Evolutionary conservation across 1,140 invertebrate genomes (phyloP).

Genomic region (Drosophila murphyi): DNA sequence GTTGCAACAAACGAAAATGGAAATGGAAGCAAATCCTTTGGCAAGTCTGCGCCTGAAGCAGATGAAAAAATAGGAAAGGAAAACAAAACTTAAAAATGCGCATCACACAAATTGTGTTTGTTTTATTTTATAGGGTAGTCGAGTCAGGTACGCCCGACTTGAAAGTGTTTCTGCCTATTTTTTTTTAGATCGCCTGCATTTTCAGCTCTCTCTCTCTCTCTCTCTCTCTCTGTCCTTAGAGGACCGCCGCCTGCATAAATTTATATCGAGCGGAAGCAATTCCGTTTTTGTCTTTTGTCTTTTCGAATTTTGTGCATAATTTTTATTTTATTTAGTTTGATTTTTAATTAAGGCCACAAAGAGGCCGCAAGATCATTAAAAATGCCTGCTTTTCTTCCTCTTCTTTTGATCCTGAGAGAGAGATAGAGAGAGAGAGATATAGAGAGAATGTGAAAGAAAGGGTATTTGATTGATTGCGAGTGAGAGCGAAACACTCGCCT

Average conservation of each 20-base stretch:
- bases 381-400: constrained; percentile 23
- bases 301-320: constrained; percentile 15
- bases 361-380: constrained; percentile 61
- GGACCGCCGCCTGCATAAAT: constrained; percentile 61
- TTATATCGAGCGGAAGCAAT: constrained; percentile 59
- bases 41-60: constrained; percentile 5
- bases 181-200: constrained; percentile 14
- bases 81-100: constrained; percentile 52
- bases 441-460: background rate
- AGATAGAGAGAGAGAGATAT: too few relatives aligned
- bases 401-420: constrained; percentile 33
- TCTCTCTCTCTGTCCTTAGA: background rate
- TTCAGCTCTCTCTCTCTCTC: background rate
- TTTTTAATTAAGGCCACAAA: constrained; percentile 78
- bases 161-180: constrained; percentile 10
- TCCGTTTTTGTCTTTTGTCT: constrained; percentile 51
- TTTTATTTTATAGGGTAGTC: constrained; percentile 20
- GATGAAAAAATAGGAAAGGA: background rate
- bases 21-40: constrained; percentile 33
- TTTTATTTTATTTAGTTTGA: constrained; percentile 37
- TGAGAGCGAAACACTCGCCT: too few relatives aligned
- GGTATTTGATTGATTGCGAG: background rate
- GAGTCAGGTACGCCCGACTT: constrained; percentile 10
- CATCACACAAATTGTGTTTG: constrained; percentile 51
- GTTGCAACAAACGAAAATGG: constrained; percentile 57